phyloP scores from a whole-genome alignment of 2,888 invertebrate species.

The Drosophila diplacantha region DNA sequence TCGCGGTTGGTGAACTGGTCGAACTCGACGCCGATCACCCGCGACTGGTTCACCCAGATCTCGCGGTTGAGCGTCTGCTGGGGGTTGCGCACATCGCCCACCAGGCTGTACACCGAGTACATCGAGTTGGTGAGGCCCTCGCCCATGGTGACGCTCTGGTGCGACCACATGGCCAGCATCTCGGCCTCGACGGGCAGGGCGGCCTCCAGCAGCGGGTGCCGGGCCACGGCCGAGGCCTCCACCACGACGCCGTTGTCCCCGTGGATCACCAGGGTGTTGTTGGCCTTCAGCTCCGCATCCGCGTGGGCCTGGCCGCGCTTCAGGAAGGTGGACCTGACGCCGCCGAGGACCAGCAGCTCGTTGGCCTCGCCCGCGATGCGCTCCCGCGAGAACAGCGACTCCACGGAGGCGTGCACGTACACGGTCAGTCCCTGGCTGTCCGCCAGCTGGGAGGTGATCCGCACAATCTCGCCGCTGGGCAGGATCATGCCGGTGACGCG shows the following conservation, averaged over 20 bases:
- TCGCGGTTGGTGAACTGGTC: conserved; percentile 94
- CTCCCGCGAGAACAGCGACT: conserved; percentile 80
- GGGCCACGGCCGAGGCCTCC: conserved; percentile 86
- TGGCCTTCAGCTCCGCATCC: conserved; percentile 86
- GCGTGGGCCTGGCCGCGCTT: conserved; percentile 85
- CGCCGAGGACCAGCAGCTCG: conserved; percentile 83
- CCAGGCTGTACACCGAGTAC: conserved; percentile 88
- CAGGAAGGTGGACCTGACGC: conserved; percentile 83
- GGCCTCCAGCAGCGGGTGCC: conserved; percentile 89
- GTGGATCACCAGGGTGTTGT: conserved; percentile 87
- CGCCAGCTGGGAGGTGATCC: conserved; percentile 87
- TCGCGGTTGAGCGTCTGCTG: conserved; percentile 90
- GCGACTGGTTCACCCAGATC: conserved; percentile 93
- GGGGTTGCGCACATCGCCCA: conserved; percentile 90
- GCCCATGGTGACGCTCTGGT: conserved; percentile 87
- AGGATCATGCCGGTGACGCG: conserved; percentile 90
- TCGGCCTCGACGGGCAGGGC: conserved; percentile 92
- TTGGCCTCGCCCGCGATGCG: conserved; percentile 78
- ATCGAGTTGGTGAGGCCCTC: conserved; percentile 86
- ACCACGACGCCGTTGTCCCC: conserved; percentile 87
- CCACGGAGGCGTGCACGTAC: conserved; percentile 82
- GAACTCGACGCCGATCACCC: conserved; percentile 93
- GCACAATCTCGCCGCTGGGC: conserved; percentile 93
- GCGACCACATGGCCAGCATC: conserved; percentile 93
- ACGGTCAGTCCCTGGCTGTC: conserved; percentile 87